phyloP scores from a whole-genome alignment of 1,140 invertebrate species.

The Gryllus bimaculatus region DNA sequence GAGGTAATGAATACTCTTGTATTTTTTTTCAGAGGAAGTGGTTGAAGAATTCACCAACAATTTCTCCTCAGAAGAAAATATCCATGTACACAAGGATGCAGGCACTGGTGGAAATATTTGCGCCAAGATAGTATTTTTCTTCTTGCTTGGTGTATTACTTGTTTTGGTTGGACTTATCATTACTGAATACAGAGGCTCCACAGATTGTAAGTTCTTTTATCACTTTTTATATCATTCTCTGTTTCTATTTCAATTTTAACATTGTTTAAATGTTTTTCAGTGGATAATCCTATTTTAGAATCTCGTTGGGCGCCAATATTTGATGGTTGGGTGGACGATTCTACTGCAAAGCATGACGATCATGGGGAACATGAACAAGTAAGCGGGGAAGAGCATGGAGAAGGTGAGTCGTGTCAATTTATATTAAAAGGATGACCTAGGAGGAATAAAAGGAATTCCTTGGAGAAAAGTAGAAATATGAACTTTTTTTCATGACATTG shows the following conservation, averaged over 20 bases:
- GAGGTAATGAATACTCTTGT: background rate
- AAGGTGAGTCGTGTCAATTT: background rate
- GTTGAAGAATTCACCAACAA: conserved; percentile 15
- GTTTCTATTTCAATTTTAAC: background rate
- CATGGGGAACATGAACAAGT: conserved; percentile 19
- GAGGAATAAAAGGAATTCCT: no score
- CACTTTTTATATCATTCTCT: conserved; percentile 8
- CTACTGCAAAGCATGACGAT: conserved; percentile 39
- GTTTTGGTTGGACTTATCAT: conserved; percentile 66
- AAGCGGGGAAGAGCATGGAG: conserved; percentile 11
- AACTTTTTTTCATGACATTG: no score
- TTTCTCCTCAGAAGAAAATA: conserved; percentile 44
- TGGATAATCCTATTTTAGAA: conserved; percentile 57
- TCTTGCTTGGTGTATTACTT: conserved; percentile 54
- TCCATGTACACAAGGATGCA: conserved; percentile 64
- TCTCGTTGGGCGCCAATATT: conserved; percentile 62
- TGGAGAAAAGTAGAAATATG: no score
- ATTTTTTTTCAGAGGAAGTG: background rate
- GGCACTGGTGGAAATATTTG: conserved; percentile 68
- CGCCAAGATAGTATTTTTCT: conserved; percentile 71
- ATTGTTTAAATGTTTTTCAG: conserved; percentile 36
- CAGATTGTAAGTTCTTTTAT: conserved; percentile 53
- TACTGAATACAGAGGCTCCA: conserved; percentile 62
- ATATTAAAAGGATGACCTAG: background rate
- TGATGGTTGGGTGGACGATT: conserved; percentile 68